Evolutionary conservation across 2,888 invertebrate genomes (phyloP).

Genomic region (Pycnomerus fuliginosus): DNA sequence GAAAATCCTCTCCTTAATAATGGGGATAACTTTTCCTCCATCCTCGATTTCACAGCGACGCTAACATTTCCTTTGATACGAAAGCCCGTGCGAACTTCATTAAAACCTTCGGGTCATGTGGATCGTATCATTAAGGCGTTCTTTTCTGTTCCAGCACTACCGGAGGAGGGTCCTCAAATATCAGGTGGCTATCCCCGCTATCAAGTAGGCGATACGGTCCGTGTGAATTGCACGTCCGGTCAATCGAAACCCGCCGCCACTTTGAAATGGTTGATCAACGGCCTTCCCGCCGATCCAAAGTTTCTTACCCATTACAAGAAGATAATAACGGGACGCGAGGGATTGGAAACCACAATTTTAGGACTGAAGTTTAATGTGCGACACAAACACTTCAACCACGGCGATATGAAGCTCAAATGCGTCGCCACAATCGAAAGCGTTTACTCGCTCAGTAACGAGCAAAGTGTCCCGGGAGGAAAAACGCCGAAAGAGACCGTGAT

Average conservation of each 20-base stretch:
- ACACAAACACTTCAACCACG: constrained; percentile 77
- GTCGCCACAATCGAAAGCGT: constrained; percentile 84
- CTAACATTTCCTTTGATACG: background rate
- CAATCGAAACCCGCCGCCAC: constrained; percentile 80
- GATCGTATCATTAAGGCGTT: constrained; percentile 10
- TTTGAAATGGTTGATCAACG: constrained; percentile 86
- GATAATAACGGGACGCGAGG: constrained; percentile 59
- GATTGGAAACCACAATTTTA: constrained; percentile 75
- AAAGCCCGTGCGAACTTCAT: constrained; percentile 3
- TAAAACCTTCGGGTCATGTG: constrained; percentile 11
- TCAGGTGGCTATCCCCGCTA: constrained; percentile 78
- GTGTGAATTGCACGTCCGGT: constrained; percentile 82
- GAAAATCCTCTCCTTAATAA: too few species aligned
- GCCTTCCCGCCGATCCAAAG: constrained; percentile 63
- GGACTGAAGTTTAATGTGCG: constrained; percentile 80
- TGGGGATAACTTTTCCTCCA: too few species aligned
- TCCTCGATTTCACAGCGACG: too few species aligned
- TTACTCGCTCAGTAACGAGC: constrained; percentile 85
- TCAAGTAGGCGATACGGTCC: constrained; percentile 78
- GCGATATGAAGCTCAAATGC: constrained; percentile 87
- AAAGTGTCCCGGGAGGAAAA: constrained; percentile 79
- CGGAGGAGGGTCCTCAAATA: constrained; percentile 80
- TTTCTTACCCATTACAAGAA: constrained; percentile 56
- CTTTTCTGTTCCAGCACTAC: constrained; percentile 62
- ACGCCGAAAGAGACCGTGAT: constrained; percentile 72